Base-by-base conservation (phyloP, 2,113 vertebrate species). In the Meleagris gallopavo region DNA sequence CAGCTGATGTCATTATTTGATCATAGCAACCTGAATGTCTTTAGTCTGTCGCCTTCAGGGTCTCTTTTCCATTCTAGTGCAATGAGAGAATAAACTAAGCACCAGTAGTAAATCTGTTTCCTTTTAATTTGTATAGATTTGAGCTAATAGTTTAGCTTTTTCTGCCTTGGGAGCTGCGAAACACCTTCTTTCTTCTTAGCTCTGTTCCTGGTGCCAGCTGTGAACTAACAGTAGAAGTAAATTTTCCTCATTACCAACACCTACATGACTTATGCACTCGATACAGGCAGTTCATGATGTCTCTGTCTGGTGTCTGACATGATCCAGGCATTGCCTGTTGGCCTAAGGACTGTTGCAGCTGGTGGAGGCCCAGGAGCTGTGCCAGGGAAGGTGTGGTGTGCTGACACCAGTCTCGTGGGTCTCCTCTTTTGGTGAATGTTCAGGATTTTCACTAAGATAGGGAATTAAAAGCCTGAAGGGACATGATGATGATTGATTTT, bases 1-100 rank as follows among this genome's bases (percentile, higher is more conserved):
- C 79, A 46, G 79, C 86, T 91, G 95, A 96, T 77, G 95, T 88
- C 95, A 95, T 89, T 73, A 67, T 74, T 83, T 86, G 93, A 95
- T 60, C 90, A 80, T 25, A 41, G 67, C 16, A 88, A 88, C 75
- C 69, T 54, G 32, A 40, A 74, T 61, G 92, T 83, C 88, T 89
- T 86, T 7, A 86, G 76, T 1, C 50, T 1, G 1, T 89, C 19
- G 62, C 95, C 95, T 83, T 79, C 90, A 96, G 92, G 69, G 76
- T 95, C 90, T 92, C 82, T 40, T 70, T 83, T 62, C 72, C 88
- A 58, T 45, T 48, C 86, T 25, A 10, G 69, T 46, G 64, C 48
- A 57, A 93, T 2, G 70, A 80, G 62, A 66, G 85, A 93, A 70
- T 19, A 48, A 50, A 71, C 64, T 76, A 36, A 90, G 88, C 83